phyloP scores from a whole-genome alignment of 2,797 vertebrate species.

The Eulemur coronatus region DNA sequence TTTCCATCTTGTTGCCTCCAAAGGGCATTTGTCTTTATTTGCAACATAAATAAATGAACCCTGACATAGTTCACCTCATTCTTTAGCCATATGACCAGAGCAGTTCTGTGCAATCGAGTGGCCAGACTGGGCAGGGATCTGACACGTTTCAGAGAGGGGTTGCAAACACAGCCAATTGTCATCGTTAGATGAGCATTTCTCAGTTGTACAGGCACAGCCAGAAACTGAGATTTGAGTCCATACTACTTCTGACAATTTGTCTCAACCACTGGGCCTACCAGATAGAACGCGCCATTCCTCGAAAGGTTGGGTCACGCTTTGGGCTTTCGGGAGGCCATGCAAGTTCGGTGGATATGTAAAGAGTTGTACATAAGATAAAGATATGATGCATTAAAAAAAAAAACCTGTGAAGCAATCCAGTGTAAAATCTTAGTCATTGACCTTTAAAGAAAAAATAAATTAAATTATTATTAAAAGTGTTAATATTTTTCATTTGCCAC shows the following conservation, averaged over 20 bases:
- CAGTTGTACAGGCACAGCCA: not conserved
- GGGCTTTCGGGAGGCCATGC: not conserved
- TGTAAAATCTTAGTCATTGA: not conserved
- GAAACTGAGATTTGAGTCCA: not conserved
- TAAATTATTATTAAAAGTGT: not conserved
- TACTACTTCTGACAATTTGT: not conserved
- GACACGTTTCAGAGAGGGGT: not conserved
- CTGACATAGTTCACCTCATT: not conserved
- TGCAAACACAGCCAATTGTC: not conserved
- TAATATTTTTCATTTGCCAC: not conserved
- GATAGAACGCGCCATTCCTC: not conserved
- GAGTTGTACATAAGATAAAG: not conserved
- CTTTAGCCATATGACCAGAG: not conserved
- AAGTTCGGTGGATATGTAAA: not conserved
- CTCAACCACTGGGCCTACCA: not conserved
- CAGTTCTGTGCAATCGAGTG: not conserved
- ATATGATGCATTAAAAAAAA: not conserved
- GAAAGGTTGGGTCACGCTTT: not conserved
- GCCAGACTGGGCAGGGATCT: not conserved
- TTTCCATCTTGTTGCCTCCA: not conserved
- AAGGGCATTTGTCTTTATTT: slow-evolving; percentile 22
- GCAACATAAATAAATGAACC: not conserved
- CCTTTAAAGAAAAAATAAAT: slow-evolving; percentile 17
- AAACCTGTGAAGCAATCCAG: not conserved
- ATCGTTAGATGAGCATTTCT: not conserved